A percentile compares a stretch with the other conserved stretches of the same genome.
Conservation (phyloP, 2,888 invertebrate genomes). For the Andrena dorsata region DNA sequence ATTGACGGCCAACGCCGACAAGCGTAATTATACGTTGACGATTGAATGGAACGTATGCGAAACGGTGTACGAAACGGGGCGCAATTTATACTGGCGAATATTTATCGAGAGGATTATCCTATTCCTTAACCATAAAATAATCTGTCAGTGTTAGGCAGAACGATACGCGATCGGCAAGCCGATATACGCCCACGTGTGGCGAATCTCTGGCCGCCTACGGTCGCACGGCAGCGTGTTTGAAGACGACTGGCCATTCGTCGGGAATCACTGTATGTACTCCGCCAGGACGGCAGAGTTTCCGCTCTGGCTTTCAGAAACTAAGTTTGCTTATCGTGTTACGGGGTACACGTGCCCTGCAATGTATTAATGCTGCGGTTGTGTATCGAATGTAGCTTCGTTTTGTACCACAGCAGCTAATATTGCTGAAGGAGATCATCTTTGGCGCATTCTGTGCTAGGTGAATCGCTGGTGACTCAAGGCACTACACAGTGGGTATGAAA, state of each 20-base stretch:
- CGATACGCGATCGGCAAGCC: slow-evolving; percentile 45
- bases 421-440: neutral
- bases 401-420: neutral
- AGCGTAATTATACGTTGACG: slow-evolving; percentile 31
- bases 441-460: neutral
- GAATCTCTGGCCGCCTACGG: slow-evolving; percentile 48
- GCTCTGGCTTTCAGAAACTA: slow-evolving; percentile 6
- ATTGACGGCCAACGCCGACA: slow-evolving; percentile 31
- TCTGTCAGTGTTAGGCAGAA: slow-evolving; percentile 41
- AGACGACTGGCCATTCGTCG: slow-evolving; percentile 27
- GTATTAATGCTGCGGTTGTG: slow-evolving; percentile 13
- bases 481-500: no score
- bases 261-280: neutral
- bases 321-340: slow-evolving; percentile 34
- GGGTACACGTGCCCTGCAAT: slow-evolving; percentile 8
- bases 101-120: slow-evolving; percentile 57
- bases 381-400: neutral
- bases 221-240: slow-evolving; percentile 30
- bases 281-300: neutral
- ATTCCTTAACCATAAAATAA: slow-evolving; percentile 56
- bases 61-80: slow-evolving; percentile 20
- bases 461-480: no score
- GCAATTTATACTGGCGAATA: slow-evolving; percentile 54
- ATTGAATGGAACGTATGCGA: slow-evolving; percentile 16
- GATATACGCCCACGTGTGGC: slow-evolving; percentile 49